These are phyloP conservation scores for Zophobas atratus DNA, from an alignment of 1,140 invertebrate genomes.

Conservation along the genomic window DNA sequence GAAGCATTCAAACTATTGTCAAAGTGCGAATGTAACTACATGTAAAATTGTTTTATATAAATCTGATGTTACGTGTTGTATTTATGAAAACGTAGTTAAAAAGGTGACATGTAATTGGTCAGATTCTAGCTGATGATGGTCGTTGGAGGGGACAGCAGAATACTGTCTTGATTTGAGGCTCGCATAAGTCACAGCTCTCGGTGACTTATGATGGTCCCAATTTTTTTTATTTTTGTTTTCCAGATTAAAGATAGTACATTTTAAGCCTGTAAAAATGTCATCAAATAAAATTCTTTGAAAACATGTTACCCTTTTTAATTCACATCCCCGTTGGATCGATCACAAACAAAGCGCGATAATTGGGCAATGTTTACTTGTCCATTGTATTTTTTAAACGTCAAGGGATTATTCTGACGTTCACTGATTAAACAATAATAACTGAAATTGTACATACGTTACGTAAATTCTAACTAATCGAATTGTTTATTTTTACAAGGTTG, in stretches of 20 bases:
- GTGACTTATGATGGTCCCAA: constrained; percentile 19
- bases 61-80: constrained; percentile 30
- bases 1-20: not conserved
- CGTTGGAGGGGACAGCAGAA: constrained; percentile 38
- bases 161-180: constrained; percentile 38
- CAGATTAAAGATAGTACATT: constrained; percentile 37
- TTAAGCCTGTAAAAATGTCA: constrained; percentile 43
- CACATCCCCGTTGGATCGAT: not conserved
- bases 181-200: constrained; percentile 21
- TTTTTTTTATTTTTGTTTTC: constrained; percentile 26
- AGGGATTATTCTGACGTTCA: constrained; percentile 1
- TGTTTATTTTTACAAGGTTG: constrained; percentile 33
- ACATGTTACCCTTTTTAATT: constrained; percentile 39
- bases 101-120: constrained; percentile 37
- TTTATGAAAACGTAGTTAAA: constrained; percentile 27
- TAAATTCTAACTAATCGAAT: constrained; percentile 31
- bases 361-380: constrained; percentile 19
- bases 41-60: constrained; percentile 31
- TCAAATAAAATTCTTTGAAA: constrained; percentile 40
- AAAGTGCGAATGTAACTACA: constrained; percentile 24
- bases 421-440: constrained; percentile 31
- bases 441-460: constrained; percentile 18
- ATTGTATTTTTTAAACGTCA: not conserved
- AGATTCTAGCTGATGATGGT: constrained; percentile 40
- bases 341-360: constrained; percentile 14